phyloP scores from a whole-genome alignment of 2,113 vertebrate species.

The Genyomyrus donnyi region DNA sequence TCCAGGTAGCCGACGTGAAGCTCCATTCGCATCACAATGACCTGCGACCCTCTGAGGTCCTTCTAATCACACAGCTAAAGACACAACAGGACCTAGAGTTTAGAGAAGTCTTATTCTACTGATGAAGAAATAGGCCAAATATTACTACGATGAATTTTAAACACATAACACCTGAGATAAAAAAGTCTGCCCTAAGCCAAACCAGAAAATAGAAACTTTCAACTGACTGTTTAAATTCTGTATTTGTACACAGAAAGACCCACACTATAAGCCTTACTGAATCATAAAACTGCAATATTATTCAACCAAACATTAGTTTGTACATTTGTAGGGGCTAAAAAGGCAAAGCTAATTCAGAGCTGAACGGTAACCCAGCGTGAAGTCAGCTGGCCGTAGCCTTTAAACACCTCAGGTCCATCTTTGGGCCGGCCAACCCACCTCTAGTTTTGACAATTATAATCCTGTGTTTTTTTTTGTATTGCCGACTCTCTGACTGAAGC shows the following conservation, averaged over 20 bases:
- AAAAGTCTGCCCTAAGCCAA: neutral
- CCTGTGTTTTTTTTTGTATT: neutral
- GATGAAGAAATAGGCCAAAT: neutral
- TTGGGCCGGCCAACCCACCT: neutral
- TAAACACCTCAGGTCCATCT: neutral
- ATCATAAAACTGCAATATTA: neutral
- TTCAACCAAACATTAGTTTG: neutral
- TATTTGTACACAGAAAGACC: neutral
- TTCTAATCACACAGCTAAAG: neutral
- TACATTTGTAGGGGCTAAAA: neutral
- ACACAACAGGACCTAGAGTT: neutral
- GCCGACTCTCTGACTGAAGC: neutral
- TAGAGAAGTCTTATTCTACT: neutral
- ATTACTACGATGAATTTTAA: neutral
- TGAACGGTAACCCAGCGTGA: neutral
- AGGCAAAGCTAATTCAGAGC: neutral
- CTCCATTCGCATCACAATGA: neutral
- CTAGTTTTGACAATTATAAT: neutral
- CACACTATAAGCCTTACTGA: neutral
- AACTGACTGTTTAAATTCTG: neutral
- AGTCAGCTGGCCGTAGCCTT: neutral
- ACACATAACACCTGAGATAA: neutral
- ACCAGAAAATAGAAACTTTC: neutral
- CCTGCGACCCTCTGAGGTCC: neutral
- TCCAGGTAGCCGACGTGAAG: neutral